phyloP scores from a whole-genome alignment of 2,888 invertebrate genomes.

The Mimachlamys varia region DNA sequence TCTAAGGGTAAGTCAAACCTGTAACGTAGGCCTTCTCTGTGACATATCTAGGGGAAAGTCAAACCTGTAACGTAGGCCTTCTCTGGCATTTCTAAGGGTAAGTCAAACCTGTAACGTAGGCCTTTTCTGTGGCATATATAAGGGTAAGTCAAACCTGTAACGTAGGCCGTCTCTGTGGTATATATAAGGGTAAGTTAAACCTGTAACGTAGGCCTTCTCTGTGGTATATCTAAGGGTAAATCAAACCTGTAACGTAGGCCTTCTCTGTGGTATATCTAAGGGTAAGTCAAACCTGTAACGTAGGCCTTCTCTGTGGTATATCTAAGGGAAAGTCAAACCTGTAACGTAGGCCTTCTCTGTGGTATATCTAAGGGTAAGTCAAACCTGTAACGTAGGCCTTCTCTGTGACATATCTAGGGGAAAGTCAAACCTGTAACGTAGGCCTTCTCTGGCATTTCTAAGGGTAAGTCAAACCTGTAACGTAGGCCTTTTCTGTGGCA shows the following conservation, averaged over 20 bases:
- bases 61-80: no score
- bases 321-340: constrained; percentile 90
- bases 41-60: constrained; percentile 94
- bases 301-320: constrained; percentile 99
- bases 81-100: constrained; percentile 98
- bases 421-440: no score
- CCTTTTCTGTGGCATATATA: constrained; percentile 98
- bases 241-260: constrained; percentile 90
- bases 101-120: constrained; percentile 89
- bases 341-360: constrained; percentile 98
- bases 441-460: constrained; percentile 98
- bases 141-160: constrained; percentile 89
- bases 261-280: constrained; percentile 99
- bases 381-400: no score
- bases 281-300: constrained; percentile 88
- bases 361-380: constrained; percentile 94
- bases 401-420: constrained; percentile 97
- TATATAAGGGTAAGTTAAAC: constrained; percentile 92
- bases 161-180: no score
- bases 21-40: no score
- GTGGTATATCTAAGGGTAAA: constrained; percentile 97
- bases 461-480: constrained; percentile 90
- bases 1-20: constrained; percentile 90
- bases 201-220: constrained; percentile 97
- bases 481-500: constrained; percentile 98